A percentile compares a stretch with the other conserved stretches of the same genome.
phyloP scores from a whole-genome alignment of 2,888 invertebrate species.

The Dryadula phaetusa region DNA sequence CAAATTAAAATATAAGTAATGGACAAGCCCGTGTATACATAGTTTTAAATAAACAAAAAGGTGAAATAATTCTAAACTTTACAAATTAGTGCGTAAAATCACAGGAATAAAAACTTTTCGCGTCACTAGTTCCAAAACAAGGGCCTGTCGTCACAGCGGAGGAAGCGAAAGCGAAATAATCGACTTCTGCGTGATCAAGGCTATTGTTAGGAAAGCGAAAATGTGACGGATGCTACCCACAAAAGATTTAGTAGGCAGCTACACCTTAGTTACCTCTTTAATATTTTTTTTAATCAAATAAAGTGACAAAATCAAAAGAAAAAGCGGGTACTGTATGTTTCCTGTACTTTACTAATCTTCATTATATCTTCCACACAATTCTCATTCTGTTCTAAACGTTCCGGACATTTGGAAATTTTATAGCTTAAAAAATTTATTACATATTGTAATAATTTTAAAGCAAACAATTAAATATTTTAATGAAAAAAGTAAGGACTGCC shows the following conservation, averaged over 20 bases:
- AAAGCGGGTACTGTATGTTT: no score
- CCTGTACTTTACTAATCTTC: no score
- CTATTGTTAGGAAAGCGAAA: slow-evolving; percentile 81
- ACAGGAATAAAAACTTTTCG: slow-evolving; percentile 42
- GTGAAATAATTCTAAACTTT: background rate
- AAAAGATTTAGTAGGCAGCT: background rate
- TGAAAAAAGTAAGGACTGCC: slow-evolving; percentile 69
- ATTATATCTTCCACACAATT: no score
- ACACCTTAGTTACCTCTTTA: background rate
- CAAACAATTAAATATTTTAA: background rate
- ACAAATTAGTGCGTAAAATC: slow-evolving; percentile 31
- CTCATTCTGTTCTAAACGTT: no score
- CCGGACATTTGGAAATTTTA: no score
- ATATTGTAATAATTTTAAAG: no score
- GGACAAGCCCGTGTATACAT: background rate
- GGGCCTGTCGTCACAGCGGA: slow-evolving; percentile 73
- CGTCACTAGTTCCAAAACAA: slow-evolving; percentile 53
- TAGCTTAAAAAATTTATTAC: background rate
- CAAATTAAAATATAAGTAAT: background rate
- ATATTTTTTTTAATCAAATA: no score
- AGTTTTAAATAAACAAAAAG: background rate
- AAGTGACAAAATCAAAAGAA: no score
- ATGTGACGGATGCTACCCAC: slow-evolving; percentile 72
- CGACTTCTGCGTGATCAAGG: slow-evolving; percentile 77
- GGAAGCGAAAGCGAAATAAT: slow-evolving; percentile 83